These are phyloP conservation scores for Heptranchias perlo DNA, from an alignment of 2,113 vertebrate species.

Conservation along the genomic window DNA sequence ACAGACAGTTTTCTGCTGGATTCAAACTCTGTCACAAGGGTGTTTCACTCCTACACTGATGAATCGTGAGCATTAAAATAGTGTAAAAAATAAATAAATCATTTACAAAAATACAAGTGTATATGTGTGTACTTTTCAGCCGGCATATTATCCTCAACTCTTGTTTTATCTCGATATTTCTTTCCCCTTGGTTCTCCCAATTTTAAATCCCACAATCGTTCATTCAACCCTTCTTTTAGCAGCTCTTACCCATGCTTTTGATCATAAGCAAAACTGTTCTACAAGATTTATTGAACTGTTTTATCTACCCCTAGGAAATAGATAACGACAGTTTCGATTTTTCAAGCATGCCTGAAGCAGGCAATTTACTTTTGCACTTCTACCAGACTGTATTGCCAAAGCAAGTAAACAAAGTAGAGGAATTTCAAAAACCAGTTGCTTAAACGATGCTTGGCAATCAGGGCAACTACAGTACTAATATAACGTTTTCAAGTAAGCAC, in stretches of 20 bases:
- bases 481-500: neutral
- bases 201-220: neutral
- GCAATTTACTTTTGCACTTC: neutral
- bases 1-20: neutral
- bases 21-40: neutral
- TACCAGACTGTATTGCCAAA: neutral
- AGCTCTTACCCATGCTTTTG: neutral
- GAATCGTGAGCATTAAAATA: neutral
- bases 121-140: too few relatives aligned
- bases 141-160: too few relatives aligned
- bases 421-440: neutral
- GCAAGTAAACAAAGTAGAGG: neutral
- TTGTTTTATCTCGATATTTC: neutral
- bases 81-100: neutral
- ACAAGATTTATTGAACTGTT: neutral
- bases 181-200: neutral
- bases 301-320: neutral
- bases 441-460: neutral
- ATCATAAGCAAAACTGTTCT: neutral
- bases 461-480: neutral
- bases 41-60: neutral
- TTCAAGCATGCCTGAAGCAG: slow-evolving; percentile 8
- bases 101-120: neutral
- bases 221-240: neutral
- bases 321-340: neutral